Base-by-base conservation (phyloP, 2,113 vertebrate genomes). In the Dolichotis patagonum region DNA sequence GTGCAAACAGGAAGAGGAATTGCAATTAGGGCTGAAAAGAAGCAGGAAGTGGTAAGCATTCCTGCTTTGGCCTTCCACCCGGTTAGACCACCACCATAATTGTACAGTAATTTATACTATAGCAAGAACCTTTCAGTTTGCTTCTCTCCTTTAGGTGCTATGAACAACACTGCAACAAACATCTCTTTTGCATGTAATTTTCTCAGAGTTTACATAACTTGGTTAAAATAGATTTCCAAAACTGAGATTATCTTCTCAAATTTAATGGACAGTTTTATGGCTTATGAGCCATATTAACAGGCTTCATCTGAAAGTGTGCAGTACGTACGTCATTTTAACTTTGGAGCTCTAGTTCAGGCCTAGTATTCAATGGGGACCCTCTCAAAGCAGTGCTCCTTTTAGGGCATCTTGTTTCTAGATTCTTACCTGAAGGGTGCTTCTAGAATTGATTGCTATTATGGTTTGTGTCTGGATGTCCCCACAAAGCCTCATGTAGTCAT, bases 161-260 rank as follows among this genome's bases (percentile, higher is more conserved):
- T 90, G 94, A 75, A 60, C 67, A 60, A 43, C 38, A 87, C 56
- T 82, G 22, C 43, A n/a, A 26, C 94, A 52, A 96, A 62, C 88
- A 82, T 65, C 30, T 93, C 62, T 88, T 82, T 62, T 88, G 30
- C 26, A 60, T 75, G 43, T 43, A 56, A 30, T 54, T 90, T 95
- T 78, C 83, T 52, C n/a, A 54, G 63, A 38, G 88, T 90, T 94
- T 73, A n/a, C 0, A 9, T 87, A 60, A 71, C 60, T 63, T 93
- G 17, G 17, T 81, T 83, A 80, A 91, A 83, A 67, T 89, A 87
- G 82, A 89, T 90, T 91, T 73, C 46, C 63, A 95, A 91, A 95
- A 73, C 84, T 73, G 35, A 90, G 89, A 85, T 91, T 73, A 49
- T 41, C 26, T 85, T 88, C 65, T 88, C 71, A 88, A 28, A 49